phyloP scores from a whole-genome alignment of 2,888 invertebrate genomes.

The Agrochola macilenta region DNA sequence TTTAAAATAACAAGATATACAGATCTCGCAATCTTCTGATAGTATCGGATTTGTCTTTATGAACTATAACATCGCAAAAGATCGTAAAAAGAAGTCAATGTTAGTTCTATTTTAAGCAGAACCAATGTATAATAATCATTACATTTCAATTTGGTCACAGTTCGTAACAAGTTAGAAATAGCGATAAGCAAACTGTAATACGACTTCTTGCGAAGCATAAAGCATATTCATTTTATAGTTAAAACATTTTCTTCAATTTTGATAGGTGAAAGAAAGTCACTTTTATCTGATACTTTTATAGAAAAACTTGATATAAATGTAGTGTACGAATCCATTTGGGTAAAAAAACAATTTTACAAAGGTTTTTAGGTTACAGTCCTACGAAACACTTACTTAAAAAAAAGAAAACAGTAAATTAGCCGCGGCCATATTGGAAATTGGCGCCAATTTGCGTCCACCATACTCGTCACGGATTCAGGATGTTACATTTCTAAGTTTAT shows the following conservation, averaged over 20 bases:
- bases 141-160: conserved; percentile 6
- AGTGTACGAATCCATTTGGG: background rate
- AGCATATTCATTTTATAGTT: background rate
- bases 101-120: background rate
- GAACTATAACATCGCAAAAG: background rate
- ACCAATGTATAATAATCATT: background rate
- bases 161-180: conserved; percentile 1
- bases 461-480: conserved; percentile 43
- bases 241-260: background rate
- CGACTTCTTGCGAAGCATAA: no score
- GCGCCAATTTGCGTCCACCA: conserved; percentile 44
- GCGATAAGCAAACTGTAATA: conserved; percentile 8
- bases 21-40: no score
- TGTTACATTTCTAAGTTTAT: conserved; percentile 37
- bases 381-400: background rate
- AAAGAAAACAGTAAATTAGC: background rate
- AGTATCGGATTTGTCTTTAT: no score
- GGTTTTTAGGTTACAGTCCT: no score
- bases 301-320: background rate
- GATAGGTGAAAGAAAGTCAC: background rate
- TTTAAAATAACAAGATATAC: no score
- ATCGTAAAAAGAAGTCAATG: background rate
- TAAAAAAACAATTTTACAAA: background rate
- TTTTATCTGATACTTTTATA: background rate
- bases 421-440: conserved; percentile 10